Conservation (phyloP, 92 coral and sea anemone genomes). For the Galaxea fascicularis region DNA sequence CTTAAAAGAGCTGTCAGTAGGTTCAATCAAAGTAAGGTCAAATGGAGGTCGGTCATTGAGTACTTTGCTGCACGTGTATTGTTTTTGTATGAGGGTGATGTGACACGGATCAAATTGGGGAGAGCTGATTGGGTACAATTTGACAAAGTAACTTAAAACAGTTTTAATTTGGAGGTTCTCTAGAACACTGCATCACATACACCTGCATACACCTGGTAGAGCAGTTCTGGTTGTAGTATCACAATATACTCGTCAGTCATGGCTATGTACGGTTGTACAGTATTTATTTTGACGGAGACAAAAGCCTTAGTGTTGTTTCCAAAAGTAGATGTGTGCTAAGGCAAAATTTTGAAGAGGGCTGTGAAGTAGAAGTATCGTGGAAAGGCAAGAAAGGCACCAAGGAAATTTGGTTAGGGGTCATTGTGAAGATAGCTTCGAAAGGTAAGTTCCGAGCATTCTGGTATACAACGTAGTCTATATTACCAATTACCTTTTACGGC, state of each 20-base stretch:
- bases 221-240: background rate
- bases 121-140: too few species aligned
- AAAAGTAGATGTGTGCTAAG: constrained; percentile 18
- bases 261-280: constrained; percentile 28
- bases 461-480: too few species aligned
- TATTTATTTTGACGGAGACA: constrained; percentile 30
- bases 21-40: too few species aligned
- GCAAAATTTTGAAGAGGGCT: constrained; percentile 22
- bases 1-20: too few species aligned
- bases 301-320: constrained; percentile 11
- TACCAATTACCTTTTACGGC: too few species aligned
- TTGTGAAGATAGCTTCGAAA: constrained; percentile 32
- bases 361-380: constrained; percentile 28
- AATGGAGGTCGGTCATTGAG: background rate
- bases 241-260: background rate
- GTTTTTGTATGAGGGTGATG: too few species aligned
- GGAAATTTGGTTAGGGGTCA: constrained; percentile 22
- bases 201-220: background rate
- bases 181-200: too few species aligned
- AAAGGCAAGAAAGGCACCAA: constrained; percentile 23
- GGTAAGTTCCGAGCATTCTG: constrained; percentile 4
- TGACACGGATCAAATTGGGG: too few species aligned
- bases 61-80: too few species aligned
- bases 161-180: background rate
- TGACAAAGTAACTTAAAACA: too few species aligned